Conservation (phyloP, 2,888 invertebrate genomes). For the Hesperia comma region DNA sequence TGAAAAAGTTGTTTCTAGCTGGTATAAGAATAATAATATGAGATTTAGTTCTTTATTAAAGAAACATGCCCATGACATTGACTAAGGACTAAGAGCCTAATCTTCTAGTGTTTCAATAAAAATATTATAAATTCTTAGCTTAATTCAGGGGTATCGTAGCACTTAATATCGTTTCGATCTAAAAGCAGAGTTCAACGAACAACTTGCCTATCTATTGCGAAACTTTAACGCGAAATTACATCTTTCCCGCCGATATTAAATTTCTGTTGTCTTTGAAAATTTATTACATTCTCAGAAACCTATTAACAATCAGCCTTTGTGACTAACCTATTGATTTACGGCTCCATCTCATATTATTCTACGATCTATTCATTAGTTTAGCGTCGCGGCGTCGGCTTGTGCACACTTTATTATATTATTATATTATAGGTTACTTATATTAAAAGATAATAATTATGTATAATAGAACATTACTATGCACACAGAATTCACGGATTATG, state of each 20-base stretch:
- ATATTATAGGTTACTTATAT: no score
- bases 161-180: slow-evolving; percentile 66
- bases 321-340: slow-evolving; percentile 30
- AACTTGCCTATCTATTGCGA: slow-evolving; percentile 74
- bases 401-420: neutral
- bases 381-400: neutral
- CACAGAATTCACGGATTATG: no score
- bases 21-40: no score
- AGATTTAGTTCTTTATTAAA: no score
- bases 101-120: neutral
- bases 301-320: slow-evolving; percentile 54
- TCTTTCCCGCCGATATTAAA: slow-evolving; percentile 77
- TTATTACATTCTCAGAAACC: slow-evolving; percentile 62
- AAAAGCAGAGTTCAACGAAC: slow-evolving; percentile 62
- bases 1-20: no score
- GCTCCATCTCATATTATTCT: slow-evolving; percentile 25
- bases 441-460: no score
- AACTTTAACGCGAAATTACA: slow-evolving; percentile 76
- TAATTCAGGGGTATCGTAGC: slow-evolving; percentile 67
- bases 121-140: slow-evolving; percentile 33
- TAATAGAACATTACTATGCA: no score
- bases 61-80: no score
- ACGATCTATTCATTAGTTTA: slow-evolving; percentile 7
- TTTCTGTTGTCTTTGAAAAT: slow-evolving; percentile 76
- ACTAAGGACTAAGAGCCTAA: neutral